A percentile compares a stretch with the other conserved stretches of the same genome.
phyloP scores from a whole-genome alignment of 1,140 invertebrate genomes.

The Mizuhopecten yessoensis region DNA sequence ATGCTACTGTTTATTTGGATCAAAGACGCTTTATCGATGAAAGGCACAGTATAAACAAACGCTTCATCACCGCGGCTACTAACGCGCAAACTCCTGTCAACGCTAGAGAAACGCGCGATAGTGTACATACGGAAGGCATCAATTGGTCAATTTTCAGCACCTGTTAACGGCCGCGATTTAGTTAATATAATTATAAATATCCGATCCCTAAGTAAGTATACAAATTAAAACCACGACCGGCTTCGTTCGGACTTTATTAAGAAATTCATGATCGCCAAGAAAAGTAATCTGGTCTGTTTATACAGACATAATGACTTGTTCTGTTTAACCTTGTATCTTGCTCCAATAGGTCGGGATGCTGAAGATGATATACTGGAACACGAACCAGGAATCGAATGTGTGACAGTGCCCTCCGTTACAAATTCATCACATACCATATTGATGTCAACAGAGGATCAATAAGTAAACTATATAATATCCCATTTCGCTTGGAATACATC shows the following conservation, averaged over 20 bases:
- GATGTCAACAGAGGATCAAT: too few relatives aligned
- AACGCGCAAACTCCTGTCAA: not conserved
- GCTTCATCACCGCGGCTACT: not conserved
- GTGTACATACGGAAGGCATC: not conserved
- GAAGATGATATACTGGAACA: not conserved
- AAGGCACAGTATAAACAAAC: not conserved
- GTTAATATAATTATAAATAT: constrained; percentile 9
- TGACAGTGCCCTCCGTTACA: too few relatives aligned
- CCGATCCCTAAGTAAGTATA: not conserved
- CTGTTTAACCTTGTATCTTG: not conserved
- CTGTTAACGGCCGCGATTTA: not conserved
- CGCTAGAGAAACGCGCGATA: not conserved
- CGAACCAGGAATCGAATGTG: too few relatives aligned
- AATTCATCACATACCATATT: too few relatives aligned
- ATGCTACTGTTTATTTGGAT: not conserved
- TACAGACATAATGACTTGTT: not conserved
- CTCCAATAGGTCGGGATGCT: not conserved
- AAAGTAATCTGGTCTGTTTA: constrained; percentile 10
- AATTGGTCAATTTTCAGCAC: not conserved
- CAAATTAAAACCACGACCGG: not conserved
- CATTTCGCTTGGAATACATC: too few relatives aligned
- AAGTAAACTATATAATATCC: too few relatives aligned
- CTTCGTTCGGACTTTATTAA: not conserved
- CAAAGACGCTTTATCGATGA: not conserved
- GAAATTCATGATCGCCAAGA: not conserved